A percentile compares a stretch with the other conserved stretches of the same genome.
These are phyloP conservation scores for Chiloscyllium plagiosum DNA, from an alignment of 2,113 vertebrate genomes.

Conservation along the genomic window DNA sequence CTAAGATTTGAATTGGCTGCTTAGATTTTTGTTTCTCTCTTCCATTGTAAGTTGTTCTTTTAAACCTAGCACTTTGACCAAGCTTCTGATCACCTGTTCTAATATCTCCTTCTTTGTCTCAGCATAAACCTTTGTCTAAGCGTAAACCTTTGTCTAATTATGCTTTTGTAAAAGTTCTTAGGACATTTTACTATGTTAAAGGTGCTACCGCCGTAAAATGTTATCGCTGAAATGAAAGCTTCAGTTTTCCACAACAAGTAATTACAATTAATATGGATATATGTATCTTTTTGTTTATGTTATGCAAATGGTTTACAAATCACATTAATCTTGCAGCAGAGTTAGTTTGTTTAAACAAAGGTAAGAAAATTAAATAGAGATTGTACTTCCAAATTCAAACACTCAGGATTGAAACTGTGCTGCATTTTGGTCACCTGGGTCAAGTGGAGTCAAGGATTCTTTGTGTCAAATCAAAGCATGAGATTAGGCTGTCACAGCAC, in stretches of 20 bases:
- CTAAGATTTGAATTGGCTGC: background rate
- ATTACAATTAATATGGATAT: background rate
- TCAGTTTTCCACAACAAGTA: background rate
- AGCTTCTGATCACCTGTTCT: background rate
- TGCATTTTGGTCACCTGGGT: too few species aligned
- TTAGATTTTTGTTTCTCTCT: background rate
- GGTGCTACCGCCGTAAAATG: background rate
- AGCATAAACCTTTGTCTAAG: background rate
- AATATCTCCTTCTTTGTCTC: background rate
- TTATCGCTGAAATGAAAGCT: background rate
- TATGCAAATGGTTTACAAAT: background rate
- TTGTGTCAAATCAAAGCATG: too few species aligned
- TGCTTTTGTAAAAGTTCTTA: background rate
- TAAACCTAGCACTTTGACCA: background rate
- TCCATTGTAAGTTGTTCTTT: background rate
- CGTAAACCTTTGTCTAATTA: background rate
- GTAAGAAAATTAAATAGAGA: background rate
- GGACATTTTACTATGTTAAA: background rate
- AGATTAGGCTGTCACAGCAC: too few species aligned
- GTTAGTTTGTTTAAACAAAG: background rate
- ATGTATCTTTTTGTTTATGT: background rate
- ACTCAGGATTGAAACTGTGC: too few species aligned
- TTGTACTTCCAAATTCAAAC: too few species aligned
- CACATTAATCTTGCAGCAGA: background rate
- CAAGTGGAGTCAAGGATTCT: too few species aligned